Evolutionary conservation across 2,797 vertebrate species (phyloP), one percentile per base, ranked within the genome.

Genomic region (Neopelma chrysocephalum): DNA sequence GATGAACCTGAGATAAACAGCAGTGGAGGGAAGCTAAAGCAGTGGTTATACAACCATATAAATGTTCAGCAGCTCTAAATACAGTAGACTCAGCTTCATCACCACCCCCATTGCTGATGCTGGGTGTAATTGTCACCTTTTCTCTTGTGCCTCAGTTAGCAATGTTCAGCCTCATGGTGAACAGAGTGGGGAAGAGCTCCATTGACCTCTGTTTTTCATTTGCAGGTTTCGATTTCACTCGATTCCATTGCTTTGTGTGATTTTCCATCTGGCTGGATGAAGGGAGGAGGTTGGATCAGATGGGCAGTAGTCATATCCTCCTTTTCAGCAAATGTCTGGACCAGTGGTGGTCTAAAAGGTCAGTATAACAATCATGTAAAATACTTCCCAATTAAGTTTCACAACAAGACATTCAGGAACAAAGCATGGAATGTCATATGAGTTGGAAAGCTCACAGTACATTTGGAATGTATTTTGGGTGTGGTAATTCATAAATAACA

Each of bases 251-350:
- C 6, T 68, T 6, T 1, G 11, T 31, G 26, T 34, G 18, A 7
- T 64, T 83, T 94, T 48, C 15, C 22, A 0, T 11, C 29, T 32
- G 56, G 4, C 10, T 86, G 40, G 23, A 2, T 50, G 48, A 90
- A 77, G 29, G 26, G 36, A 83, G 9, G 34, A 68, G 17, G 3
- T 5, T 71, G 69, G 9, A 48, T 91, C 25, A 15, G 6, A 26
- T 57, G 42, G 17, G 15, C 31, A 80, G 15, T 10, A n/a, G 21
- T 45, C 29, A 38, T 0, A 0, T 50, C 34, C 32, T 71, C 16
- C n/a, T 79, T 85, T 93, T 73, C 58, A 80, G 19, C 3, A 58
- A 9, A 70, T 61, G 32, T 25, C 51, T 50, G 15, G 38, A 32
- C 3, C 9, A 72, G 12, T 16, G 21, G 20, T 50, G 12, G 4